Evolutionary conservation across 2,888 invertebrate genomes (phyloP).

Genomic region (Campaea margaritaria): DNA sequence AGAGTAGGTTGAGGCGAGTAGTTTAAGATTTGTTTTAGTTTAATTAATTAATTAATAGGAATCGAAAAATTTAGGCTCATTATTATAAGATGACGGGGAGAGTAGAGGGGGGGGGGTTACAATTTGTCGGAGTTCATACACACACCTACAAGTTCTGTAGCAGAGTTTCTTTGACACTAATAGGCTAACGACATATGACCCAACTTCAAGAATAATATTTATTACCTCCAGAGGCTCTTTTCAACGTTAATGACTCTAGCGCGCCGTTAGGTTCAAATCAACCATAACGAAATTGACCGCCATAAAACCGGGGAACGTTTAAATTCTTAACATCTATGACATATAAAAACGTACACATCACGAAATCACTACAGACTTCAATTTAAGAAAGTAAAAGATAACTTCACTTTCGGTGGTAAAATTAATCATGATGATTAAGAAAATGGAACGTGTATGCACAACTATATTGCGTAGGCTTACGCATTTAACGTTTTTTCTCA

Average conservation of each 20-base stretch:
- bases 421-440: not conserved
- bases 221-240: not conserved
- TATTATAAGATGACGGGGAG: no score
- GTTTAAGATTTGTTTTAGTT: no score
- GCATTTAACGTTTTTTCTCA: slow-evolving; percentile 20
- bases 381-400: slow-evolving; percentile 1
- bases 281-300: slow-evolving; percentile 5
- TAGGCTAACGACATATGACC: no score
- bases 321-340: not conserved
- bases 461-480: slow-evolving; percentile 8
- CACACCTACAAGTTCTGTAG: no score
- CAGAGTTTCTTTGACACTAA: no score
- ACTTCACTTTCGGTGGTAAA: slow-evolving; percentile 6
- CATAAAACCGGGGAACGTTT: slow-evolving; percentile 9
- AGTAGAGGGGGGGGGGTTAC: no score
- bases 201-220: not conserved
- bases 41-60: no score
- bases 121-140: no score
- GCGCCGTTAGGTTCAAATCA: slow-evolving; percentile 17
- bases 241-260: not conserved
- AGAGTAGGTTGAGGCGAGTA: no score
- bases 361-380: slow-evolving; percentile 1
- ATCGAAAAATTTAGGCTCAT: no score
- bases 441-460: slow-evolving; percentile 4
- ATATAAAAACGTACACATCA: slow-evolving; percentile 1